Conservation (phyloP, 2,113 vertebrate species). For the Phaethon lepturus region DNA sequence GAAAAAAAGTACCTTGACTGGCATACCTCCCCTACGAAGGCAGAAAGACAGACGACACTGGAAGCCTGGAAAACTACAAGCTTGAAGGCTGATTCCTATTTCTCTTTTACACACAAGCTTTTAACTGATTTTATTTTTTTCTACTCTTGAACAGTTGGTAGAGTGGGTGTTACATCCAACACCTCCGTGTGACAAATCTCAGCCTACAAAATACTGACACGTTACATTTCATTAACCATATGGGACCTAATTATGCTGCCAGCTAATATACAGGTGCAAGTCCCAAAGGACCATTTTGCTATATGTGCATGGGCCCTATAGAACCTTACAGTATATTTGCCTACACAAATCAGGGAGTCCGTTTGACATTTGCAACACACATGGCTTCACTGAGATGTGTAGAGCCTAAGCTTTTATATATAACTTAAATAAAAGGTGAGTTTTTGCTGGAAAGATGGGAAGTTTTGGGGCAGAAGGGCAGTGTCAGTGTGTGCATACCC, state of each 20-base stretch:
- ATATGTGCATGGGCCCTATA: neutral
- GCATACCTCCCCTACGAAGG: neutral
- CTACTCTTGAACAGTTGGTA: slow-evolving; percentile 61
- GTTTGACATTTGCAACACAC: neutral
- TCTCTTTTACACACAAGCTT: neutral
- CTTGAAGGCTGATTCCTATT: neutral
- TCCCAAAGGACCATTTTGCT: neutral
- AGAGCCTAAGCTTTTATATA: neutral
- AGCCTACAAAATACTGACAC: slow-evolving; percentile 63
- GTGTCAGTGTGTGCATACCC: accelerated
- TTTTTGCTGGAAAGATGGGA: neutral
- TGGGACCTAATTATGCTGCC: slow-evolving; percentile 54
- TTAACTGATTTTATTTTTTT: neutral
- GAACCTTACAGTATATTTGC: neutral
- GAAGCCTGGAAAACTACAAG: neutral
- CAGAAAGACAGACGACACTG: neutral
- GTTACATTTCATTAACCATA: slow-evolving; percentile 65
- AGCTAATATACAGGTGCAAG: slow-evolving; percentile 42
- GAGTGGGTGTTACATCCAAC: slow-evolving; percentile 64
- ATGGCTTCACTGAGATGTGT: accelerated
- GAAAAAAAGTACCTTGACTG: neutral
- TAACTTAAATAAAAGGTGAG: neutral
- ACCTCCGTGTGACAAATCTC: slow-evolving; percentile 66
- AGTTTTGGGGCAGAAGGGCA: neutral
- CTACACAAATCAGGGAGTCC: neutral